Conservation (phyloP, 2,888 invertebrate species). For the Scaptomyza tumidula region DNA sequence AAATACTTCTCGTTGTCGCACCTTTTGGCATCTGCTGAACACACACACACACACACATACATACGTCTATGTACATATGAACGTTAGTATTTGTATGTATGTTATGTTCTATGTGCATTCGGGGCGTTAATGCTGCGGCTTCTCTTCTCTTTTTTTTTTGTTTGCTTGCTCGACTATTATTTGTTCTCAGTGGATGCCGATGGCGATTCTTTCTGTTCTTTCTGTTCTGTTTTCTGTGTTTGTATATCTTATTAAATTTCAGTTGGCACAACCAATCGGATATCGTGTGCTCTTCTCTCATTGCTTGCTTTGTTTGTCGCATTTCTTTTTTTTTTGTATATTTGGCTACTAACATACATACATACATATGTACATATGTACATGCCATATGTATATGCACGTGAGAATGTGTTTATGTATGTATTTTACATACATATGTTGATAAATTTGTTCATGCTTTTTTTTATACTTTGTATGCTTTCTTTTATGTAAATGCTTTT, state of each 20-base stretch:
- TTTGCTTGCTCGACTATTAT: constrained; percentile 43
- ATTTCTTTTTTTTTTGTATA: constrained; percentile 17
- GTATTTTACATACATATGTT: not conserved
- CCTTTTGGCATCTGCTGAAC: constrained; percentile 65
- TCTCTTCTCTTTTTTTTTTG: constrained; percentile 43
- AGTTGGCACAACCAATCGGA: constrained; percentile 79
- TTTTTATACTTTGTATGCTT: constrained; percentile 2
- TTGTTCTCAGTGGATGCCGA: constrained; percentile 52
- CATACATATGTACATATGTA: constrained; percentile 2
- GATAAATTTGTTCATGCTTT: constrained; percentile 1
- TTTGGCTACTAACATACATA: not conserved
- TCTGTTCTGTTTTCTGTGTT: constrained; percentile 35
- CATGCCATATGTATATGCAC: not conserved
- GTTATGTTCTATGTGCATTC: constrained; percentile 31
- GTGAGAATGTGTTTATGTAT: not conserved
- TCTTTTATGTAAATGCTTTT: no score
- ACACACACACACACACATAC: constrained; percentile 27
- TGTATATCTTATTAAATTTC: constrained; percentile 70
- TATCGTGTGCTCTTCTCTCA: constrained; percentile 62
- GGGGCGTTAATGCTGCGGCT: constrained; percentile 46
- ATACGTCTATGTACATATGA: constrained; percentile 20
- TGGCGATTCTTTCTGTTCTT: constrained; percentile 32
- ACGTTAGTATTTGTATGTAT: constrained; percentile 18
- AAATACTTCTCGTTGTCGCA: constrained; percentile 73
- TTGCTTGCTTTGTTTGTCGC: constrained; percentile 29